A percentile compares a stretch with the other conserved stretches of the same genome.
phyloP scores from a whole-genome alignment of 2,888 invertebrate species.

The Caenorhabditis sinica region DNA sequence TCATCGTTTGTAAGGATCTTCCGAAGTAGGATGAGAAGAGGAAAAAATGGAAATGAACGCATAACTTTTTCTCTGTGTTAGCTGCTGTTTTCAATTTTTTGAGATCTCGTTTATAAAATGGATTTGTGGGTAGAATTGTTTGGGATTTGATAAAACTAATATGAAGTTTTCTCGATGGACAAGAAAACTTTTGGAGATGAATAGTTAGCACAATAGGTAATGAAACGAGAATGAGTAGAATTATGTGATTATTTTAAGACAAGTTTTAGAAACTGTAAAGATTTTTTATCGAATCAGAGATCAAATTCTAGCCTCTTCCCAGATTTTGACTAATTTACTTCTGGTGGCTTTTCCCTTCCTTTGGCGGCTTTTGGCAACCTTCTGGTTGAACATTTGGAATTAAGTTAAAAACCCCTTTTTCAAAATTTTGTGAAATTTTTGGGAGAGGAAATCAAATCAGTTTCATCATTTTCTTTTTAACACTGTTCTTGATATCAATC shows the following conservation, averaged over 20 bases:
- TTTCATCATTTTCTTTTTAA: no score
- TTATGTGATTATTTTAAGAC: neutral
- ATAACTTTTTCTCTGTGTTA: neutral
- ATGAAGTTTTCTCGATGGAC: no score
- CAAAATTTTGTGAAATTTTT: neutral
- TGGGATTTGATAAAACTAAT: no score
- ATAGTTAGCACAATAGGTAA: no score
- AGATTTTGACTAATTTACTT: neutral
- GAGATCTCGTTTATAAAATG: neutral
- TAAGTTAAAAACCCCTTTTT: neutral
- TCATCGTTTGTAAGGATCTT: conserved; percentile 53
- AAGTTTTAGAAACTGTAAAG: neutral
- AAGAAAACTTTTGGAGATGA: no score
- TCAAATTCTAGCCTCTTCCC: no score
- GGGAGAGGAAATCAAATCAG: neutral
- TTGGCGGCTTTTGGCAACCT: no score
- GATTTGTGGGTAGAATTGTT: no score
- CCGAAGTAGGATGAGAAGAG: conserved; percentile 17
- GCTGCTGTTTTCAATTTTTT: neutral
- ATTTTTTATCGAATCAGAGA: no score
- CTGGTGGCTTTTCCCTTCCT: no score
- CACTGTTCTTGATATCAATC: no score
- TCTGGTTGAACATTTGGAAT: neutral
- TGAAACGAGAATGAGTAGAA: neutral
- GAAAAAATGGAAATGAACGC: neutral